Evolutionary conservation across 2,888 invertebrate species (phyloP).

Genomic region (Sicus ferrugineus): DNA sequence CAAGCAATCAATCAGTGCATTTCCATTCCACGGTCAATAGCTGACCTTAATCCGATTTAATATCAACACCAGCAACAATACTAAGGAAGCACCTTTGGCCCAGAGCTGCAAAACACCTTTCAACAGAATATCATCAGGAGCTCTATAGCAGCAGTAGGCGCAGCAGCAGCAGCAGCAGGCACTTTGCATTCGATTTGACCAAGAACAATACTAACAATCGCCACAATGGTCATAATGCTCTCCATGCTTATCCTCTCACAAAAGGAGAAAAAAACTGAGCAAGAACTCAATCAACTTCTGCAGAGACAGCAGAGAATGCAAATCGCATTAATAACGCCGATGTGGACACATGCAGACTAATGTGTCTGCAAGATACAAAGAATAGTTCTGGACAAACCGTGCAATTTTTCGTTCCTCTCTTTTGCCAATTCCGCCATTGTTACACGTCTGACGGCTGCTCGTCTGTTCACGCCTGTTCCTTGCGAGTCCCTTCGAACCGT

Average conservation of each 20-base stretch:
- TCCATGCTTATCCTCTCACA: neutral
- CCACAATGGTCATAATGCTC: neutral
- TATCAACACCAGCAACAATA: neutral
- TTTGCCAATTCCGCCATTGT: too few species aligned
- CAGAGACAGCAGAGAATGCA: constrained; percentile 44
- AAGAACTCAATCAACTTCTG: constrained; percentile 3
- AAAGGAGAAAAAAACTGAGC: neutral
- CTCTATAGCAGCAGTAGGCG: neutral
- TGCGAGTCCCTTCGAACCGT: constrained; percentile 34
- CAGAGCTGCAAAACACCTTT: neutral
- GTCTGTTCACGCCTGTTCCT: constrained; percentile 14
- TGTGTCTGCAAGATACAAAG: neutral
- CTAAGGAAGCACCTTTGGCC: neutral
- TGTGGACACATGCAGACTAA: constrained; percentile 43
- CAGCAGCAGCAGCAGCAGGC: neutral
- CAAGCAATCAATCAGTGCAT: constrained; percentile 3
- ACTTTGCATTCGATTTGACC: constrained; percentile 11
- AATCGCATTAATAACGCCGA: constrained; percentile 61
- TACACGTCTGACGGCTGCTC: neutral
- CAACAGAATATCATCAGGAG: too few species aligned
- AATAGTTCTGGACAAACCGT: neutral
- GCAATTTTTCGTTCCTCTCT: neutral
- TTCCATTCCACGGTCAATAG: neutral
- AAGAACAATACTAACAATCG: constrained; percentile 8
- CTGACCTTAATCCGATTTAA: constrained; percentile 2